Evolutionary conservation across 2,888 invertebrate genomes (phyloP).

Genomic region (Penaeus monodon): DNA sequence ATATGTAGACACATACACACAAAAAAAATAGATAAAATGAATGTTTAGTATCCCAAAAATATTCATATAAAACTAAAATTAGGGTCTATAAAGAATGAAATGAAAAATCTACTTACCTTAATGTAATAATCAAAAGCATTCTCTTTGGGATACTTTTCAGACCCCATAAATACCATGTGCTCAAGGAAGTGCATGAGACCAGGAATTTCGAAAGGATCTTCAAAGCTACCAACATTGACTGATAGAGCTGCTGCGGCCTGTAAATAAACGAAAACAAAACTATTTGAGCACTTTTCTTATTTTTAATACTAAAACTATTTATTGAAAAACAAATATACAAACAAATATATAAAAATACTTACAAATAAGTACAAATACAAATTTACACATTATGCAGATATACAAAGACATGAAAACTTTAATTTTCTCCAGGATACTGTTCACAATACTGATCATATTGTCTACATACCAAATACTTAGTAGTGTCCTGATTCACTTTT

Average conservation of each 20-base stretch:
- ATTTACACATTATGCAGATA: neutral
- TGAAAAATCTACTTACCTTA: slow-evolving; percentile 71
- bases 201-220: slow-evolving; percentile 82
- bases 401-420: too few species aligned
- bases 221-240: slow-evolving; percentile 83
- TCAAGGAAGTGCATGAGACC: slow-evolving; percentile 89
- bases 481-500: too few species aligned
- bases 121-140: slow-evolving; percentile 87
- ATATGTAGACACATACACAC: too few species aligned
- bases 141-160: slow-evolving; percentile 87
- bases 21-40: too few species aligned
- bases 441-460: neutral
- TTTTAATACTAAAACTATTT: slow-evolving; percentile 45
- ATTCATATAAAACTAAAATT: neutral
- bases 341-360: neutral
- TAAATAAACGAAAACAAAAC: slow-evolving; percentile 63
- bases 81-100: neutral
- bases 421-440: neutral
- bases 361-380: neutral
- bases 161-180: slow-evolving; percentile 96
- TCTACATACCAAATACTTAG: too few species aligned
- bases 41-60: too few species aligned
- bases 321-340: neutral
- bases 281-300: slow-evolving; percentile 15
- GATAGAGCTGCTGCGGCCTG: slow-evolving; percentile 82